These are phyloP conservation scores for Axis porcinus DNA, from an alignment of 2,113 vertebrate genomes.

Conservation along the genomic window DNA sequence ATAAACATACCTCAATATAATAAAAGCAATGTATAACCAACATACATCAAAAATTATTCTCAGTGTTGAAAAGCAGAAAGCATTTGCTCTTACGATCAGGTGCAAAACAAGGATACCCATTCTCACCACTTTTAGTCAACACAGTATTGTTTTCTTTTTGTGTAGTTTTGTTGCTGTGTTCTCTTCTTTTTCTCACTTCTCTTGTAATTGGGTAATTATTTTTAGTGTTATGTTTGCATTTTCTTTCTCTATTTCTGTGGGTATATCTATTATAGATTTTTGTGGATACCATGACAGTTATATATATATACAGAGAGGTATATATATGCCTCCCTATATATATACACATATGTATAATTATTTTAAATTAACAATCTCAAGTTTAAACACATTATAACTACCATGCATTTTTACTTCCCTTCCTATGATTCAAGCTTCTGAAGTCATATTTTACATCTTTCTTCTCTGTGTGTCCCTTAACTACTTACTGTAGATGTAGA, in stretches of 20 bases:
- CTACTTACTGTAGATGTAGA: neutral
- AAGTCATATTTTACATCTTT: neutral
- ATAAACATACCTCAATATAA: neutral
- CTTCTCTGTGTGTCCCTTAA: neutral
- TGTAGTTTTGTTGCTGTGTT: neutral
- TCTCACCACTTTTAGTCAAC: neutral
- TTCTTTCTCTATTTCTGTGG: neutral
- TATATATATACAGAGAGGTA: no score
- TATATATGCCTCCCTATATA: no score
- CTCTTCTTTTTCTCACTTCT: neutral
- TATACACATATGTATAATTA: neutral
- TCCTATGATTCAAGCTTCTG: neutral
- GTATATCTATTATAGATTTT: neutral
- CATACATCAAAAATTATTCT: neutral
- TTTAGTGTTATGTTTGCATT: neutral
- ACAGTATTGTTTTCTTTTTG: neutral
- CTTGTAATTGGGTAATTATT: neutral
- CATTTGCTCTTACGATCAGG: neutral
- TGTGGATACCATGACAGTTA: neutral
- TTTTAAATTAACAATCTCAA: neutral
- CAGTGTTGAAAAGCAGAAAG: neutral
- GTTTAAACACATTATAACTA: neutral
- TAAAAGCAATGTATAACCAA: neutral
- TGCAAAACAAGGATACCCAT: neutral
- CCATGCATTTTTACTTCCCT: neutral